Evolutionary conservation across 1,140 invertebrate genomes (phyloP), one percentile per base, ranked within the genome.

Genomic region (Achroia grisella): DNA sequence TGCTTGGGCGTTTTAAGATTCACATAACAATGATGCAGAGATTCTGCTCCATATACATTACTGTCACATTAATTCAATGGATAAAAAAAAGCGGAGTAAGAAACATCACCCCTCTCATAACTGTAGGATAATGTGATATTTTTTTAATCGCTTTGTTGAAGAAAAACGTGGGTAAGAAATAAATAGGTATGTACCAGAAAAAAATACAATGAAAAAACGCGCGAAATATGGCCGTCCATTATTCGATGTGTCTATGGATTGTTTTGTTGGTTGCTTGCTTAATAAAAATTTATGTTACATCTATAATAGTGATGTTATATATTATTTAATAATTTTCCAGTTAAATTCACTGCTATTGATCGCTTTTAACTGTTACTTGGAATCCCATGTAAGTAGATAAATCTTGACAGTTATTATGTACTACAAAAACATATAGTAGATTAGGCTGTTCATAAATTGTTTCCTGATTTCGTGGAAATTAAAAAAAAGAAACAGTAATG

Each of bases 151-250:
- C 23, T 41, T 8, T 51, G 41, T 66, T 48, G 28, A 48, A 66
- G 66, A 74, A 65, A 72, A 74, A 70, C 68, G 72, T 76, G 71
- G 71, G 70, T 78, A 74, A 61, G 42, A 39, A 6, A 37, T 42
- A 69, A 60, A 56, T 57, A 57, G 31, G 39, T 32, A 41, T 11
- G 47, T 40, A 45, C 43, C 34, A 23, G 34, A 29, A 44, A 27
- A 44, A 36, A 41, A n/a, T n/a, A n/a, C n/a, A n/a, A n/a, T n/a
- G n/a, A n/a, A n/a, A 53, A 45, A 43, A 15, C 17, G 35, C 13
- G 17, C 17, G 2, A 23, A 23, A 23, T 23, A 23, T 23, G n/a
- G n/a, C n/a, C 6, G 17, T 23, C 17, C 6, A 37, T 17, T 17
- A 9, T 37, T 23, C 12, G 4, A 6, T 12, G 8, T 14, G 14